Evolutionary conservation across 2,888 invertebrate species (phyloP).

Genomic region (Drosophila hamatofila): DNA sequence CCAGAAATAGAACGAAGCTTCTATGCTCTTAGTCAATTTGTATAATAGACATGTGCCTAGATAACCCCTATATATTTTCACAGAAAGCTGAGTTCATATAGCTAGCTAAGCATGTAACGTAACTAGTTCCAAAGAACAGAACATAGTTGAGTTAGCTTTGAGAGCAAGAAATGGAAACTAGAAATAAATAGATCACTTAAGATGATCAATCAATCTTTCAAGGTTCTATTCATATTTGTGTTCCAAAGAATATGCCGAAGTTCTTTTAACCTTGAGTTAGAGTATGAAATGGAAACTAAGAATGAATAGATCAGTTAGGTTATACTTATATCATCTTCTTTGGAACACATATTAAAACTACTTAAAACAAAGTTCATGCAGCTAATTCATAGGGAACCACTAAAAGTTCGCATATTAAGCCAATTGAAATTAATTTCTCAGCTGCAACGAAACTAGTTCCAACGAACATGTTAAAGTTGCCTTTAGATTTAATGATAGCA

Average conservation of each 20-base stretch:
- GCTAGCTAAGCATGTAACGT: background rate
- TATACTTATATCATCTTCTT: too few relatives aligned
- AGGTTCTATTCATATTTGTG: too few relatives aligned
- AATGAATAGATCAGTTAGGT: too few relatives aligned
- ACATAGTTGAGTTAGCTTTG: background rate
- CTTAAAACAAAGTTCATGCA: background rate
- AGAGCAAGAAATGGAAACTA: background rate
- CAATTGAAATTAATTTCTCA: background rate
- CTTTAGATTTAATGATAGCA: too few relatives aligned
- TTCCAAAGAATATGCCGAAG: background rate
- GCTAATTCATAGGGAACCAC: background rate
- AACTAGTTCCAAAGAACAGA: background rate
- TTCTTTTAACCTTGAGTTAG: background rate
- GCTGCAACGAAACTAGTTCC: background rate
- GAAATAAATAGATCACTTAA: background rate
- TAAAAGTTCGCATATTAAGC: background rate
- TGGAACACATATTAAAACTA: too few relatives aligned
- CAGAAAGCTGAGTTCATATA: background rate
- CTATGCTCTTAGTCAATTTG: slow-evolving; percentile 8
- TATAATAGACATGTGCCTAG: background rate
- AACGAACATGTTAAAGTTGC: too few relatives aligned
- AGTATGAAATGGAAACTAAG: too few relatives aligned
- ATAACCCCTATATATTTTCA: background rate
- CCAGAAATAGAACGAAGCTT: background rate
- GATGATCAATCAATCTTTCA: too few relatives aligned